Conservation (phyloP, 2,113 vertebrate genomes). For the Sylvia atricapilla region DNA sequence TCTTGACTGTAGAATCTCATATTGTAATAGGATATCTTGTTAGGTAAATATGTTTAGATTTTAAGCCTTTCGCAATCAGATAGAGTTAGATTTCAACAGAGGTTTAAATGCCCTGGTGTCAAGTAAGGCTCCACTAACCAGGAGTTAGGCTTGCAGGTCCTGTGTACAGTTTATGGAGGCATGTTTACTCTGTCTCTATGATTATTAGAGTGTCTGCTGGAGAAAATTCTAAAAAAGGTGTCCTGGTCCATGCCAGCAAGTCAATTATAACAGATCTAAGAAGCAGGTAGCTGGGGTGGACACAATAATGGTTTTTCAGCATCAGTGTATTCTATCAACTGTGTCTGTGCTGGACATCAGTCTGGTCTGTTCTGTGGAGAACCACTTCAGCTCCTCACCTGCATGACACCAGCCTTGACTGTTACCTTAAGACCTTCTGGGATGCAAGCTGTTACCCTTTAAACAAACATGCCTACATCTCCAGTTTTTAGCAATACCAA, state of each 20-base stretch:
- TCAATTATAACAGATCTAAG: neutral
- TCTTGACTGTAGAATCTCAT: neutral
- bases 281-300: neutral
- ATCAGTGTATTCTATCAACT: neutral
- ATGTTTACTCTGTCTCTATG: rapidly evolving
- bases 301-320: neutral
- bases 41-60: neutral
- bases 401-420: neutral
- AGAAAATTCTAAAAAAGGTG: neutral
- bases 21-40: neutral
- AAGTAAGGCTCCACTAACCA: neutral
- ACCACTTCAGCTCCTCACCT: neutral
- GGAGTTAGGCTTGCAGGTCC: neutral
- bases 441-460: neutral
- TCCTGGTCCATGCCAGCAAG: neutral
- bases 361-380: neutral
- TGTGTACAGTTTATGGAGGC: neutral
- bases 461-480: neutral
- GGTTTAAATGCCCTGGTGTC: neutral
- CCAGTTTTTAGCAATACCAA: neutral
- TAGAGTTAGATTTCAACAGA: neutral
- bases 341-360: neutral
- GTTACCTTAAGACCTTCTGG: neutral
- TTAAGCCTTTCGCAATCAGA: neutral
- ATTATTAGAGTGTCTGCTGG: neutral